A percentile compares a stretch with the other conserved stretches of the same genome.
phyloP scores from a whole-genome alignment of 2,113 vertebrate species.

The Burhinus oedicnemus region DNA sequence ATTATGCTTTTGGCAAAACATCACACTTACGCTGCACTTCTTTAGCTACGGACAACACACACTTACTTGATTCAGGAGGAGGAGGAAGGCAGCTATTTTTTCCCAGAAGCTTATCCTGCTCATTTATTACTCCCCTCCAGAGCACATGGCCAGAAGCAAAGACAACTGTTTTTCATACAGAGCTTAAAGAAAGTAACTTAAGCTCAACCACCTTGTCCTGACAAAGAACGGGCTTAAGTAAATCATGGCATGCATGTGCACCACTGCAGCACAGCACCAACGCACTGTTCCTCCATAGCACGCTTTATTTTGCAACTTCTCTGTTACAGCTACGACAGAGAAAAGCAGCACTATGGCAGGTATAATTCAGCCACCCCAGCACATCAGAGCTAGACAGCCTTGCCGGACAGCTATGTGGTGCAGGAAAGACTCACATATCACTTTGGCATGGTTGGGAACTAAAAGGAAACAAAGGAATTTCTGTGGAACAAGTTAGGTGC shows the following conservation, averaged over 20 bases:
- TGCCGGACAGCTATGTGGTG: neutral
- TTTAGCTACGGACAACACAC: neutral
- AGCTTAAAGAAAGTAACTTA: slow-evolving; percentile 10
- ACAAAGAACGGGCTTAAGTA: neutral
- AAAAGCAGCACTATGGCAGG: neutral
- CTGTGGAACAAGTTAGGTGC: neutral
- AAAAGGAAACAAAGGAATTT: neutral
- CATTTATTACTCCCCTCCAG: neutral
- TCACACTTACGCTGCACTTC: neutral
- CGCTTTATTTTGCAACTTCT: neutral
- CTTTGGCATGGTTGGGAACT: neutral
- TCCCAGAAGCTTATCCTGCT: neutral
- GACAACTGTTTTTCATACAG: neutral
- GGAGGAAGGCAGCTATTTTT: neutral
- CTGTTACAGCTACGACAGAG: neutral
- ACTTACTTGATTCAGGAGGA: neutral
- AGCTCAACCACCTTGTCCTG: neutral
- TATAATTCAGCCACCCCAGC: neutral
- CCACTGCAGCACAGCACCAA: neutral
- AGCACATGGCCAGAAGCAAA: neutral
- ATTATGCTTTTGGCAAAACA: neutral
- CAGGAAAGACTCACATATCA: neutral
- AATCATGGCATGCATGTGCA: neutral
- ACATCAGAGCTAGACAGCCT: neutral
- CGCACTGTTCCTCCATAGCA: neutral